Evolutionary conservation across 2,113 vertebrate genomes (phyloP).

Genomic region (Poeciliopsis occidentalis): DNA sequence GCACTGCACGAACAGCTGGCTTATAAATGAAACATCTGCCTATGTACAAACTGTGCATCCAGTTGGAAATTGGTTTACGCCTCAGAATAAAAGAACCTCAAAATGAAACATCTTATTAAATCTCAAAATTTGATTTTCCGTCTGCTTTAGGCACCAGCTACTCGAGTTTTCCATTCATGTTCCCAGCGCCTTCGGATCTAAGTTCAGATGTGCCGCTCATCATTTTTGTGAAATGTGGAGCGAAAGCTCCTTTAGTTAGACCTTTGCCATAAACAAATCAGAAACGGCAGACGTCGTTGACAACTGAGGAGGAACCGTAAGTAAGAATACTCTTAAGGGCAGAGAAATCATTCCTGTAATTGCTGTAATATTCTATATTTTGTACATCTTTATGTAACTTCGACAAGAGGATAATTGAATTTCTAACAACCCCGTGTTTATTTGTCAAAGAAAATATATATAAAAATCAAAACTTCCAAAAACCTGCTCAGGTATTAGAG

Average conservation of each 20-base stretch:
- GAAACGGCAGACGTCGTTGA: constrained; percentile 44
- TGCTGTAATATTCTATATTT: not conserved
- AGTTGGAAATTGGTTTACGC: not conserved
- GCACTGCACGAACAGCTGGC: constrained; percentile 30
- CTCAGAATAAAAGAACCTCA: not conserved
- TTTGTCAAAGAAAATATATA: constrained; percentile 9
- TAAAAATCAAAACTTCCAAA: constrained; percentile 24
- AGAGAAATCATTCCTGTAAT: not conserved
- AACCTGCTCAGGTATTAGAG: constrained; percentile 40
- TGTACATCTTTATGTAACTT: constrained; percentile 23
- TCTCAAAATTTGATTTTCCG: not conserved
- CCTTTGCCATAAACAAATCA: constrained; percentile 20
- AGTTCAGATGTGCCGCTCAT: not conserved
- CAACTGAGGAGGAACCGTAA: not conserved
- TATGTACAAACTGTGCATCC: not conserved
- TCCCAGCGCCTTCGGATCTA: not conserved
- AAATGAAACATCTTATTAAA: constrained; percentile 3
- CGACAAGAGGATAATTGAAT: constrained; percentile 14
- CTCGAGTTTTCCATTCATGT: too few relatives aligned
- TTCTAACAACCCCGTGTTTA: constrained; percentile 21
- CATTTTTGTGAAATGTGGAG: constrained; percentile 20
- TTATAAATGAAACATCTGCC: constrained; percentile 37
- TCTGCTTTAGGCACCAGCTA: not conserved
- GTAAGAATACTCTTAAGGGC: not conserved
- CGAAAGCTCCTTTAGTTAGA: constrained; percentile 32